Evolutionary conservation across 2,113 vertebrate species (phyloP).

Genomic region (Anhinga anhinga): DNA sequence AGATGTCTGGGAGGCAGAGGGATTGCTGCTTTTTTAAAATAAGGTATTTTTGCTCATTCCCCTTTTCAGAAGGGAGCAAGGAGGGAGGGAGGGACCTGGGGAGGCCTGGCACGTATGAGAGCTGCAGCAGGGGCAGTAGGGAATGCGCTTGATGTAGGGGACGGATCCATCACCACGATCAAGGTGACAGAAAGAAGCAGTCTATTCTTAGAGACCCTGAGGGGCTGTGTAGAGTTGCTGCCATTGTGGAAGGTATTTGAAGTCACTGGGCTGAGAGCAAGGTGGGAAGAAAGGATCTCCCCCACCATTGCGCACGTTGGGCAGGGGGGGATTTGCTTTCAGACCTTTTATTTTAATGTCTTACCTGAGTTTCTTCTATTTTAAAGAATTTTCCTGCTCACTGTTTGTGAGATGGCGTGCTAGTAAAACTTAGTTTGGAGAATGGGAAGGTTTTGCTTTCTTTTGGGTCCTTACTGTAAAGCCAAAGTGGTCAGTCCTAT

Average conservation of each 20-base stretch:
- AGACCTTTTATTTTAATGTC: neutral
- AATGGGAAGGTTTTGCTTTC: neutral
- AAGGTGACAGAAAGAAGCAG: neutral
- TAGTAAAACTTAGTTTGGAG: neutral
- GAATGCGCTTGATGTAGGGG: neutral
- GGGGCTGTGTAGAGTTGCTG: neutral
- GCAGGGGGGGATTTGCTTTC: neutral
- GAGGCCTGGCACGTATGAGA: accelerated
- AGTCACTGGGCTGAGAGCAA: neutral
- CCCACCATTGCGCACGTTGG: neutral
- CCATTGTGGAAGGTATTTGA: neutral
- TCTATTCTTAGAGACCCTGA: neutral
- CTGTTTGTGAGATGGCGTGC: neutral
- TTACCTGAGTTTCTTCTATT: neutral
- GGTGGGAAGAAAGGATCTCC: neutral
- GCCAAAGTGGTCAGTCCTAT: neutral
- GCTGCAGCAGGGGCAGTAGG: neutral
- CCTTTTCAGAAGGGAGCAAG: neutral
- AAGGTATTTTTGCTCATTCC: neutral
- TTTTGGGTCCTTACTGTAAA: neutral
- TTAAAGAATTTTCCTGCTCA: neutral
- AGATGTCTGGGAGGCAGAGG: neutral
- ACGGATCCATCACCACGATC: accelerated
- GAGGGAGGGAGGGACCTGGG: neutral
- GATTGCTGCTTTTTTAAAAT: neutral